Base-by-base conservation (phyloP, 2,888 invertebrate species). In the Agonopterix subpropinquella region DNA sequence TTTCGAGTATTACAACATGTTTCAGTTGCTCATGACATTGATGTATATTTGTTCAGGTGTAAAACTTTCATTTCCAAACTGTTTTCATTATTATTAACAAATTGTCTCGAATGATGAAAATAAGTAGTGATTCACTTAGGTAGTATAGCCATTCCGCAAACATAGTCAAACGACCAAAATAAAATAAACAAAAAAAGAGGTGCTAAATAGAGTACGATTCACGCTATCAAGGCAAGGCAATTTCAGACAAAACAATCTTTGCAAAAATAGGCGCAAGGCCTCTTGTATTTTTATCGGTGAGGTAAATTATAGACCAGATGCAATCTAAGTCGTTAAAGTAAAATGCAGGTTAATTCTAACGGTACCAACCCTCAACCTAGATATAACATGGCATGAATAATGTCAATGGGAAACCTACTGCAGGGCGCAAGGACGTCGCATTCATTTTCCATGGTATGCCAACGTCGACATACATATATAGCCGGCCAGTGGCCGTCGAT, bases 341-440 rank as follows among this genome's bases (percentile, higher is more conserved):
- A 28, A 37, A 45, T 8, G 15, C 37, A 8, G n/a, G 39, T 18
- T 46, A 13, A 41, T 46, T 41, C 28, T 41, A 47, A 15, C 44
- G 8, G 11, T 2, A 10, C 11, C 36, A 37, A 37, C 11, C 42
- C 35, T 41, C 47, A 53, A 49, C 50, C 47, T 42, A 51, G 42
- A 43, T 52, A 48, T 43, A 4, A 46, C 37, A 42, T 37, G 41
- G 53, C 50, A 53, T 60, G 59, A 62, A 56, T 56, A 55, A 66
- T 67, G 59, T 61, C 61, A 64, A 61, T 60, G 61, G 62, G 57
- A 60, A 61, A 57, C 58, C 49, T 62, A 64, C 65, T 73, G 75
- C 70, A 73, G 58, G 61, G 55, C 65, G 61, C 69, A 70, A 73
- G 74, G 71, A 72, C 73, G 73, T 69, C 72, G 69, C 72, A 70